phyloP scores from a whole-genome alignment of 2,113 vertebrate genomes.

The Labeo catla region DNA sequence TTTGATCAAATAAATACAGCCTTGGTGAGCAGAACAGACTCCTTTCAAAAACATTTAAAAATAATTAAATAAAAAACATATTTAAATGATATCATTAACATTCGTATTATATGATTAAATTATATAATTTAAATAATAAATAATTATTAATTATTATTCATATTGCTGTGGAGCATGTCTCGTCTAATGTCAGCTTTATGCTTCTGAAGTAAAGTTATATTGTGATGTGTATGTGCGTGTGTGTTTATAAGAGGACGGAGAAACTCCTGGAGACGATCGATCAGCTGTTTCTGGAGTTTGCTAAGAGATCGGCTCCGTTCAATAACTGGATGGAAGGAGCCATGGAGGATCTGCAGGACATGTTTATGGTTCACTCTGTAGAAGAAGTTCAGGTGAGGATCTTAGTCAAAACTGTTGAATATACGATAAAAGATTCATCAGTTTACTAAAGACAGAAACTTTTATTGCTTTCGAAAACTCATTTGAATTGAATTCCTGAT shows the following conservation, averaged over 20 bases:
- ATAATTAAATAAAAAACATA: no score
- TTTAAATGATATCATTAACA: no score
- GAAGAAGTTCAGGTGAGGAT: constrained; percentile 86
- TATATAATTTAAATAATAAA: no score
- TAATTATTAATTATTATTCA: not conserved
- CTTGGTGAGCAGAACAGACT: not conserved
- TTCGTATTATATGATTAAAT: not conserved
- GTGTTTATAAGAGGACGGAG: constrained; percentile 62
- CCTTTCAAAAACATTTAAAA: not conserved
- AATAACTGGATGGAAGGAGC: constrained; percentile 79
- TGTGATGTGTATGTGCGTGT: not conserved
- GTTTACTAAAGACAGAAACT: no score
- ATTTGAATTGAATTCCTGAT: no score
- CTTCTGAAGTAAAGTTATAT: not conserved
- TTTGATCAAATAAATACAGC: not conserved
- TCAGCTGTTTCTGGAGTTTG: constrained; percentile 69
- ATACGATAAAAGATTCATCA: no score
- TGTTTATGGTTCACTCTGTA: constrained; percentile 74
- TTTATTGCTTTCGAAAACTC: no score
- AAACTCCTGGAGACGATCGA: constrained; percentile 71
- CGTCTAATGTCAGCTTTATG: not conserved
- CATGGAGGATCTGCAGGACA: constrained; percentile 13
- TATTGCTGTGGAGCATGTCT: not conserved
- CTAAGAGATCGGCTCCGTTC: constrained; percentile 67
- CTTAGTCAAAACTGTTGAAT: no score